Conservation (phyloP, 2,113 vertebrate species). For the Menidia beryllina region DNA sequence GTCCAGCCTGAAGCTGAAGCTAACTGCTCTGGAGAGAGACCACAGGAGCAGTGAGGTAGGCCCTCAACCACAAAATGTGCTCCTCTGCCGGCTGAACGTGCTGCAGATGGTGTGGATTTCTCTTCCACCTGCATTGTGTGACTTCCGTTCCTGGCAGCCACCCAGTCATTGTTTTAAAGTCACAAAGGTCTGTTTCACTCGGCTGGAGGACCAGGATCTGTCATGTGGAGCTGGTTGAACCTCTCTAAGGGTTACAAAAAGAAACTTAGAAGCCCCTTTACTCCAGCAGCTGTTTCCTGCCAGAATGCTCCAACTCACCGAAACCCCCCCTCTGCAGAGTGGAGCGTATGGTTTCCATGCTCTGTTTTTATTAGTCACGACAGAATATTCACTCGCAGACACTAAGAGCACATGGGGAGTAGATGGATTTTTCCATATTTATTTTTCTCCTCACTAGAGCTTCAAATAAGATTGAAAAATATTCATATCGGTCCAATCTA, state of each 20-base stretch:
- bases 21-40: conserved; percentile 89
- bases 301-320: conserved; percentile 29
- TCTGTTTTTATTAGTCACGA: neutral
- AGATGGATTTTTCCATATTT: conserved; percentile 4
- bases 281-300: conserved; percentile 77
- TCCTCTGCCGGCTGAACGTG: neutral
- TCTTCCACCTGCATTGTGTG: conserved; percentile 31
- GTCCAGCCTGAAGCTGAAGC: conserved; percentile 93
- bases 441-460: conserved; percentile 16
- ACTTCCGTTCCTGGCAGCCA: conserved; percentile 39
- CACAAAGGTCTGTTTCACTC: conserved; percentile 52
- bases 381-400: conserved; percentile 43
- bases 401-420: conserved; percentile 24
- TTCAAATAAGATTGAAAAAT: conserved; percentile 6
- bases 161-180: conserved; percentile 60
- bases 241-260: conserved; percentile 47
- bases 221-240: conserved; percentile 55
- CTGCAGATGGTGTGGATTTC: neutral
- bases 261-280: conserved; percentile 23
- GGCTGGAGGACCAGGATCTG: conserved; percentile 21
- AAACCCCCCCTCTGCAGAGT: conserved; percentile 10
- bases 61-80: neutral
- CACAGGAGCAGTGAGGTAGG: conserved; percentile 89
- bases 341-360: conserved; percentile 57
- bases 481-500: neutral